Evolutionary conservation across 2,113 vertebrate genomes (phyloP).

Genomic region (Orycteropus afer): DNA sequence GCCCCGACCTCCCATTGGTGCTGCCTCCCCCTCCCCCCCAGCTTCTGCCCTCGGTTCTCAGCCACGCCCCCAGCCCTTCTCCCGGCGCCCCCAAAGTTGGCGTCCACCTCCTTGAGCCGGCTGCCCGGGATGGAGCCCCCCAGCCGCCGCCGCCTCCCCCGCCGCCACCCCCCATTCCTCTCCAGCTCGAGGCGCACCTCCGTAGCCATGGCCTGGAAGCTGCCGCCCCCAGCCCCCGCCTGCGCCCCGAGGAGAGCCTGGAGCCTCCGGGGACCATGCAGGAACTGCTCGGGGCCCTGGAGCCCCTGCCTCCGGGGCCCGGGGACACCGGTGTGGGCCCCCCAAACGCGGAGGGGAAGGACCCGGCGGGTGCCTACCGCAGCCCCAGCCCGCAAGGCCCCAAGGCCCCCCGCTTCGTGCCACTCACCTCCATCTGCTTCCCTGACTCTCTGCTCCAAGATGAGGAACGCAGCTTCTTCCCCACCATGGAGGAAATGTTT

Average conservation of each 20-base stretch:
- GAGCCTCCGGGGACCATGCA: conserved; percentile 78
- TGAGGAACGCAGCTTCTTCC: conserved; percentile 95
- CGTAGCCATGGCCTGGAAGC: conserved; percentile 86
- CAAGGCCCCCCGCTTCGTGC: conserved; percentile 91
- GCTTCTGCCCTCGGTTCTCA: conserved; percentile 93
- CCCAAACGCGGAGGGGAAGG: conserved; percentile 85
- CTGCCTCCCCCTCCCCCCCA: conserved; percentile 82
- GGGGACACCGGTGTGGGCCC: conserved; percentile 75
- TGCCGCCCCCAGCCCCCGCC: conserved; percentile 74
- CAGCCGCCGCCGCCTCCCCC: conserved; percentile 85
- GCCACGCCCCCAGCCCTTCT: conserved; percentile 90
- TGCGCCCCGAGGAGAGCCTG: conserved; percentile 81
- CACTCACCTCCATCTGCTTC: conserved; percentile 96
- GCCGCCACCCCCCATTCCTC: conserved; percentile 85
- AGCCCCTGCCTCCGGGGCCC: conserved; percentile 75
- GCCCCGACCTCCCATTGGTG: conserved; percentile 75
- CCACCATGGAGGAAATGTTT: conserved; percentile 98
- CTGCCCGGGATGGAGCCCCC: conserved; percentile 64
- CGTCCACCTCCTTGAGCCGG: conserved; percentile 87
- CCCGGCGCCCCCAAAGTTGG: conserved; percentile 83
- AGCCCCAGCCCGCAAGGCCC: conserved; percentile 89
- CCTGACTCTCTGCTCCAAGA: conserved; percentile 95
- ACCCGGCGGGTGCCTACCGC: conserved; percentile 87
- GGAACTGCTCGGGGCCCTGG: conserved; percentile 74
- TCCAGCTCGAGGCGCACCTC: conserved; percentile 90